phyloP scores from a whole-genome alignment of 2,797 vertebrate genomes.

The Hypotaenidia okinawae region DNA sequence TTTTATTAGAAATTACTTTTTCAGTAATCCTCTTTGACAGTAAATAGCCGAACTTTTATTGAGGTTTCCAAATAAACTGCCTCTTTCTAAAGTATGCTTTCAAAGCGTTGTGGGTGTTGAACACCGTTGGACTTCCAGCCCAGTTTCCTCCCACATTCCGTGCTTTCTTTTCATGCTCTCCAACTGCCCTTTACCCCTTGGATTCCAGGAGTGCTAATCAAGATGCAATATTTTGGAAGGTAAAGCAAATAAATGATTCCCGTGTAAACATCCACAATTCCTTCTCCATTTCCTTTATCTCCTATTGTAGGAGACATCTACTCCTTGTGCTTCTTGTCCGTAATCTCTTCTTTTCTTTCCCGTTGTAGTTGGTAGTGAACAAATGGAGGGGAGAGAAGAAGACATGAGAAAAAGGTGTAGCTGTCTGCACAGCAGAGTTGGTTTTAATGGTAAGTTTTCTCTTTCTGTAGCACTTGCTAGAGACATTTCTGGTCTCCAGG shows the following conservation, averaged over 20 bases:
- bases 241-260: background rate
- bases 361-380: background rate
- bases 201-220: background rate
- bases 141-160: background rate
- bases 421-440: background rate
- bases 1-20: background rate
- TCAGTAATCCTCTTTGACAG: background rate
- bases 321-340: background rate
- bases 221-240: background rate
- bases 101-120: background rate
- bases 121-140: background rate
- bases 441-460: background rate
- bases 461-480: background rate
- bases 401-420: background rate
- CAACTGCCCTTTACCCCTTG: background rate
- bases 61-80: background rate
- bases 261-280: background rate
- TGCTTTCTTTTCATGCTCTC: background rate
- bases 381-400: background rate
- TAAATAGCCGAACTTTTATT: background rate
- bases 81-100: background rate
- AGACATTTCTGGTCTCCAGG: background rate
- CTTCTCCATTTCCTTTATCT: background rate
- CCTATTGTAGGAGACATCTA: accelerated
- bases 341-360: background rate